Evolutionary conservation across 2,113 vertebrate genomes (phyloP).

Genomic region (Saccopteryx leptura): DNA sequence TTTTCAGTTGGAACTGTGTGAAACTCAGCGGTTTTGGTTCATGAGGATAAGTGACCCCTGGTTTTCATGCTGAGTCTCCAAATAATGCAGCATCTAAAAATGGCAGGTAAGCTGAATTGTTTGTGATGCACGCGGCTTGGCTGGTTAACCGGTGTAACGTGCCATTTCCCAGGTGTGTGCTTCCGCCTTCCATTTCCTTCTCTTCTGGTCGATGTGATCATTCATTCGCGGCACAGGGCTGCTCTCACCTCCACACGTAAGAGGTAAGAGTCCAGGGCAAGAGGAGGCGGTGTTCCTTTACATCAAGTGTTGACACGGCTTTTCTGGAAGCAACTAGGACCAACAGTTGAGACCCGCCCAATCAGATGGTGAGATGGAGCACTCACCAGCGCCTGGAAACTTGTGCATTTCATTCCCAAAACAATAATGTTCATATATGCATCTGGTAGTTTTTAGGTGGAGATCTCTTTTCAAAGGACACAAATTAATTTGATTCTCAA

Average conservation of each 20-base stretch:
- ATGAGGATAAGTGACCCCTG: conserved; percentile 64
- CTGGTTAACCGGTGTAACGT: background rate
- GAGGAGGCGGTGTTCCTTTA: background rate
- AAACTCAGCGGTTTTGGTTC: conserved; percentile 79
- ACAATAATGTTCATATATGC: background rate
- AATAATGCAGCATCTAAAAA: conserved; percentile 53
- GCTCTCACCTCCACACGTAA: background rate
- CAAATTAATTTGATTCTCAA: background rate
- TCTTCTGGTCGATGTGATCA: background rate
- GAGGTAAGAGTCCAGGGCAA: background rate
- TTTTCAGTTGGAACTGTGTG: conserved; percentile 72
- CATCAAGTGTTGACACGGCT: background rate
- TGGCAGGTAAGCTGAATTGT: conserved; percentile 13
- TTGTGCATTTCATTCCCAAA: background rate
- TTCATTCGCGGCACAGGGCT: background rate
- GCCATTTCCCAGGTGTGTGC: background rate
- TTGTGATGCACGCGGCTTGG: background rate
- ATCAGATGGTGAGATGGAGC: background rate
- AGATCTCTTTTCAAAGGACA: conserved; percentile 36
- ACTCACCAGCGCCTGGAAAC: background rate
- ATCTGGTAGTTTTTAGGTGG: background rate
- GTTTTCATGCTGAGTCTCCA: conserved; percentile 66
- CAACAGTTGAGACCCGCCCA: background rate
- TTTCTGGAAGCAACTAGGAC: background rate
- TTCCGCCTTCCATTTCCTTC: background rate